These are phyloP conservation scores for Phania funesta DNA, from an alignment of 2,888 invertebrate genomes.

Conservation along the genomic window DNA sequence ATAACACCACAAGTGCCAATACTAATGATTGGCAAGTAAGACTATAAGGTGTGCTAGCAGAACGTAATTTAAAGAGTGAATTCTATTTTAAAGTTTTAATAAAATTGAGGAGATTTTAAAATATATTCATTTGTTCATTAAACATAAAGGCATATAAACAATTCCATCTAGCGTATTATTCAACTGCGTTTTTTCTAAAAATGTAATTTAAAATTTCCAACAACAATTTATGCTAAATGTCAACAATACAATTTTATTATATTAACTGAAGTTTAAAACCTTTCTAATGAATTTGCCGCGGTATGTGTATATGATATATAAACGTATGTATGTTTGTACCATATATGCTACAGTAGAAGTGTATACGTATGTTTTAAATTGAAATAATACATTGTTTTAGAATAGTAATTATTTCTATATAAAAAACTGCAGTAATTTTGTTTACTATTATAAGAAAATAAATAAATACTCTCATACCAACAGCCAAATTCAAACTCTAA, in stretches of 20 bases:
- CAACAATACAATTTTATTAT: not conserved
- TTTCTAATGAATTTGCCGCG: not conserved
- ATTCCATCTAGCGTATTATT: no score
- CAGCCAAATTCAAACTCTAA: no score
- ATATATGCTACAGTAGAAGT: not conserved
- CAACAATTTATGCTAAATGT: conserved; percentile 65
- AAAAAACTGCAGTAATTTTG: no score
- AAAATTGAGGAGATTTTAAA: no score
- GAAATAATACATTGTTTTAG: conserved; percentile 31
- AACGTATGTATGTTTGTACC: not conserved
- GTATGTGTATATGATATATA: conserved; percentile 1
- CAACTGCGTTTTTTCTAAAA: conserved; percentile 65
- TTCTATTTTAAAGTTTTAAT: no score
- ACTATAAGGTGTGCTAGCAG: conserved; percentile 22
- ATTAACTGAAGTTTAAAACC: not conserved
- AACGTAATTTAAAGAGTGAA: not conserved
- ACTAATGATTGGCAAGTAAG: conserved; percentile 42
- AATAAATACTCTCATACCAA: no score
- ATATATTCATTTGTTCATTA: no score
- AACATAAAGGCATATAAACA: no score
- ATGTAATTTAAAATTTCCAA: conserved; percentile 64
- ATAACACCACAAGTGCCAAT: not conserved
- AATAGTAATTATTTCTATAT: conserved; percentile 54
- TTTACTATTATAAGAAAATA: no score
- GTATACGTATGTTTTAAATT: not conserved